Percentiles rank a stretch among this genome's conserved stretches.
Evolutionary conservation across 1,140 invertebrate species (phyloP).

Genomic region (Drosophila varians): DNA sequence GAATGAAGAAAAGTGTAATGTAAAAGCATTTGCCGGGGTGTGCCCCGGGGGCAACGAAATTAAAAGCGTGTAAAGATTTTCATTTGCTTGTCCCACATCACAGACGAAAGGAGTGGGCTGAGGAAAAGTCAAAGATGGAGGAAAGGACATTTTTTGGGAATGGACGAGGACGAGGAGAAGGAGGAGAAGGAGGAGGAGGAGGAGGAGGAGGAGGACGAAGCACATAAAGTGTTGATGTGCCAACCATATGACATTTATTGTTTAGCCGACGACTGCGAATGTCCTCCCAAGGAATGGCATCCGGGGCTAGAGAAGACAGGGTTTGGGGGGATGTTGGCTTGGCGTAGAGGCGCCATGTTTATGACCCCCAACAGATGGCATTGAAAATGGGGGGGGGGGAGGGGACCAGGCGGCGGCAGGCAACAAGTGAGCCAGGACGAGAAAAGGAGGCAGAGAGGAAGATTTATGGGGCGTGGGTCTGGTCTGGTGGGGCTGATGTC

Average conservation of each 20-base stretch:
- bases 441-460: constrained; percentile 12
- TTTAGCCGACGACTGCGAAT: constrained; percentile 44
- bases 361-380: constrained; percentile 70
- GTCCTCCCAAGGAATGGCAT: constrained; percentile 4
- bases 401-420: constrained; percentile 2
- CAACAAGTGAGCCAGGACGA: constrained; percentile 53
- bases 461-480: constrained; percentile 33
- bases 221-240: constrained; percentile 79
- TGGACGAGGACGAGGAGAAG: constrained; percentile 8
- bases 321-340: background rate
- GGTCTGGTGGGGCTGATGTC: constrained; percentile 19
- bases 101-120: background rate
- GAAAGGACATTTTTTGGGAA: constrained; percentile 19
- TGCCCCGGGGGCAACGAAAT: constrained; percentile 34
- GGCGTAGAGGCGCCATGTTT: constrained; percentile 47
- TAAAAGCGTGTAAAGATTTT: constrained; percentile 78
- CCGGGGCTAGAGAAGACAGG: background rate
- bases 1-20: constrained; percentile 22
- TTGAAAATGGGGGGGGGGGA: constrained; percentile 17
- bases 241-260: constrained; percentile 80
- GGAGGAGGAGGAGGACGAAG: constrained; percentile 11
- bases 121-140: background rate
- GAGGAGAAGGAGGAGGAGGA: too few relatives aligned
- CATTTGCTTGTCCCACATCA: constrained; percentile 39
- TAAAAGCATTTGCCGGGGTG: constrained; percentile 37